phyloP scores from a whole-genome alignment of 2,888 invertebrate genomes.

The Lycocerus yunnanus region DNA sequence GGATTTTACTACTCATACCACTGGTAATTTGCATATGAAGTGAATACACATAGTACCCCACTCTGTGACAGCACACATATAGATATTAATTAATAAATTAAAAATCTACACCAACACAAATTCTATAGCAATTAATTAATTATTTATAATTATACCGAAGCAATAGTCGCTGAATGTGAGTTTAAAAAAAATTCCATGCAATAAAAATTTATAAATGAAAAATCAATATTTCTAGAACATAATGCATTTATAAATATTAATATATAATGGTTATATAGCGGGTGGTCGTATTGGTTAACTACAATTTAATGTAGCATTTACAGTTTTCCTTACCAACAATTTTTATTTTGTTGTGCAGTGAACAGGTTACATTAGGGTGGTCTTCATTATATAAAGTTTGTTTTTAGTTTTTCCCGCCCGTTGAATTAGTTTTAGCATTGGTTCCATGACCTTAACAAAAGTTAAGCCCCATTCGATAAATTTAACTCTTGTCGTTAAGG shows the following conservation, averaged over 20 bases:
- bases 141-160: neutral
- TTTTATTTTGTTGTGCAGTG: neutral
- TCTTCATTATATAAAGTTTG: no score
- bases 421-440: no score
- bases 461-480: no score
- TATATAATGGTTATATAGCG: neutral
- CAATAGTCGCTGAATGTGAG: neutral
- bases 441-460: no score
- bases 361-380: no score
- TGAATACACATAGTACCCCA: slow-evolving; percentile 23
- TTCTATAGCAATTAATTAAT: neutral
- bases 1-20: slow-evolving; percentile 30
- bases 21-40: slow-evolving; percentile 28
- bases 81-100: slow-evolving; percentile 15
- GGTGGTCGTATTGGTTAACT: neutral
- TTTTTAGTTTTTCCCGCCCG: no score
- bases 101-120: neutral
- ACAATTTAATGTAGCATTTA: neutral
- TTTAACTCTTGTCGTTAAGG: no score
- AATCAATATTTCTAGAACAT: neutral
- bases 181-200: neutral
- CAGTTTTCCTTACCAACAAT: neutral
- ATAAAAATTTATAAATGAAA: neutral
- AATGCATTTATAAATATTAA: neutral
- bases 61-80: slow-evolving; percentile 21